Conservation (phyloP, 1,140 invertebrate species). For the Diuraphis noxia region DNA sequence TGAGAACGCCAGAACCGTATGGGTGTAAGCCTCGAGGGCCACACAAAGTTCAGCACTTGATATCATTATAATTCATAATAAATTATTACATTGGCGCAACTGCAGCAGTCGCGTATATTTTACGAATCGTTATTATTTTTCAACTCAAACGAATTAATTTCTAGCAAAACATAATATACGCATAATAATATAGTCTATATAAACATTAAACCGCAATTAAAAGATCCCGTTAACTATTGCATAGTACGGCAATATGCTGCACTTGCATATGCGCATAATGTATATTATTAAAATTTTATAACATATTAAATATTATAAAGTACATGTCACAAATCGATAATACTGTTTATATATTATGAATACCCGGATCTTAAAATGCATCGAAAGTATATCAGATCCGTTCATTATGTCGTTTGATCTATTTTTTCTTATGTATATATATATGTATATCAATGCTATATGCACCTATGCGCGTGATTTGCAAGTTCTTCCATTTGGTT, state of each 20-base stretch:
- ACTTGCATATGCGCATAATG: too few species aligned
- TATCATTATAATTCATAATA: background rate
- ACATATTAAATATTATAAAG: background rate
- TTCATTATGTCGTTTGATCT: background rate
- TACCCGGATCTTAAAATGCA: background rate
- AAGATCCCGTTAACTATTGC: too few species aligned
- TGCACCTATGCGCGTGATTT: background rate
- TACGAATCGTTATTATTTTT: background rate
- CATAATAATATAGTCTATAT: too few species aligned
- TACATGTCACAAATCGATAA: background rate
- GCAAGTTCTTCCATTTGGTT: background rate
- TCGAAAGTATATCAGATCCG: background rate
- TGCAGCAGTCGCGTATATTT: background rate
- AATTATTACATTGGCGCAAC: background rate
- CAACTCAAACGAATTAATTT: background rate
- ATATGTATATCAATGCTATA: background rate
- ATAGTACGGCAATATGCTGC: too few species aligned
- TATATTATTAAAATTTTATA: too few species aligned
- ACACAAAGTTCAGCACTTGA: background rate
- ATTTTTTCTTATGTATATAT: background rate
- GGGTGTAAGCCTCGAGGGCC: background rate
- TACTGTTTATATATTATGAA: background rate
- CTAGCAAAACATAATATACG: background rate
- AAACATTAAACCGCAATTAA: too few species aligned
- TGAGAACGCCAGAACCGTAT: background rate